Evolutionary conservation across 1,140 invertebrate genomes (phyloP), one percentile per base, ranked within the genome.

Genomic region (Lasioglossum baleicum): DNA sequence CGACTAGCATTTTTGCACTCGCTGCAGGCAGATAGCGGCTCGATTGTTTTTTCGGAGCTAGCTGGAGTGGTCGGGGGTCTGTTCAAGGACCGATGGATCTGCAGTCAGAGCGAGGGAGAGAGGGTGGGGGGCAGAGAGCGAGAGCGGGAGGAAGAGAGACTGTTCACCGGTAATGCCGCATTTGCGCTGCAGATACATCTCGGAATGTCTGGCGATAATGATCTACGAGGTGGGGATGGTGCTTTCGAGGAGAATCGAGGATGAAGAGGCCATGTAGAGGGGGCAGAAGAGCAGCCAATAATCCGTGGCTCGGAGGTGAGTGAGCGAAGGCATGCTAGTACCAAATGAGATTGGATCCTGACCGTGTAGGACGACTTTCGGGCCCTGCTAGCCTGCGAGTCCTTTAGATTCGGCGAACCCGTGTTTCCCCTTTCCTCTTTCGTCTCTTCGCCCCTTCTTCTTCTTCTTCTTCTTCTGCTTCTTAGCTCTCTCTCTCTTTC

Each of bases 131-230:
- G 35, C 1, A 48, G 8, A 48, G 8, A 48, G 13, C 10, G 44
- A 11, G 44, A 11, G 44, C 5, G 10, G 10, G 44, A 11, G 44
- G 0, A 7, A n/a, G 22, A 6, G 8, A n/a, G 22, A 6, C 35
- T 1, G 40, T 58, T 22, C 53, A 26, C 63, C 26, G 61, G 58
- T 86, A 79, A 79, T 78, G 53, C 69, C 60, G 80, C 80, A 72
- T 85, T 86, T 86, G 84, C 80, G 82, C 75, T 22, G 73, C 48
- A 58, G 70, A 83, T 76, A 79, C 81, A 82, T 74, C 77, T 83
- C 77, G 77, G 85, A 85, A 86, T 86, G 85, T 83, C 71, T 75
- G 81, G 81, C 85, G 85, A 86, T 86, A 83, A 86, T 86, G 83
- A 86, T 86, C 83, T 81, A 85, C 76, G 73, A 80, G 80, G 80